Conservation (phyloP, 2,113 vertebrate species). For the Plestiodon gilberti region DNA sequence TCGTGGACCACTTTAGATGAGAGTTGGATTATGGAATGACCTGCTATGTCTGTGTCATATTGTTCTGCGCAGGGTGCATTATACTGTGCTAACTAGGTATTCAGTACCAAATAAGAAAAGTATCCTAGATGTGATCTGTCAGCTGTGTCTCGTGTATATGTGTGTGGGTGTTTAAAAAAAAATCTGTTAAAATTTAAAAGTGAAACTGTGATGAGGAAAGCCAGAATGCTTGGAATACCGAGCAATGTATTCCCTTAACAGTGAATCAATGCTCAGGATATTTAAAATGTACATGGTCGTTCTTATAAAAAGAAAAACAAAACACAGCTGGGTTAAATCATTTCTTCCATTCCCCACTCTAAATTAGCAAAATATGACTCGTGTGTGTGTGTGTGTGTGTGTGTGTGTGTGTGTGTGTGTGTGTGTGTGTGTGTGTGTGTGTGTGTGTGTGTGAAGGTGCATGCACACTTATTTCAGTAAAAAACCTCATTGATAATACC, state of each 20-base stretch:
- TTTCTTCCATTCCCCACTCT: neutral
- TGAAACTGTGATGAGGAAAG: constrained; percentile 74
- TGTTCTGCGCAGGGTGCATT: constrained; percentile 94
- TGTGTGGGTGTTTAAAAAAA: constrained; percentile 23
- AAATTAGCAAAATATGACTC: constrained; percentile 21
- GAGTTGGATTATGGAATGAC: constrained; percentile 99
- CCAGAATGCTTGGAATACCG: constrained; percentile 56
- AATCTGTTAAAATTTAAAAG: constrained; percentile 81
- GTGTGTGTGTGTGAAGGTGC: neutral
- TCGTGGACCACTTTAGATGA: constrained; percentile 98
- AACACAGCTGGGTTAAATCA: neutral
- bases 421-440: neutral
- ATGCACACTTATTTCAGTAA: constrained; percentile 1
- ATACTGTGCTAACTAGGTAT: constrained; percentile 96
- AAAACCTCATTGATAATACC: neutral
- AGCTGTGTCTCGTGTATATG: constrained; percentile 82
- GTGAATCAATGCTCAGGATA: constrained; percentile 33
- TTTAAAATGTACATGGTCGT: constrained; percentile 53
- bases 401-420: neutral
- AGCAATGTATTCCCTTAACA: constrained; percentile 41
- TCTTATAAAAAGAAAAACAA: constrained; percentile 26
- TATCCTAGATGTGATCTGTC: constrained; percentile 86
- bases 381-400: neutral
- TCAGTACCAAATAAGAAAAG: constrained; percentile 89
- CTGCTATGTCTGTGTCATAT: constrained; percentile 98